Percentiles rank a stretch among this genome's conserved stretches.
These are phyloP conservation scores for Dinoponera quadriceps DNA, from an alignment of 1,140 invertebrate genomes.

Conservation along the genomic window DNA sequence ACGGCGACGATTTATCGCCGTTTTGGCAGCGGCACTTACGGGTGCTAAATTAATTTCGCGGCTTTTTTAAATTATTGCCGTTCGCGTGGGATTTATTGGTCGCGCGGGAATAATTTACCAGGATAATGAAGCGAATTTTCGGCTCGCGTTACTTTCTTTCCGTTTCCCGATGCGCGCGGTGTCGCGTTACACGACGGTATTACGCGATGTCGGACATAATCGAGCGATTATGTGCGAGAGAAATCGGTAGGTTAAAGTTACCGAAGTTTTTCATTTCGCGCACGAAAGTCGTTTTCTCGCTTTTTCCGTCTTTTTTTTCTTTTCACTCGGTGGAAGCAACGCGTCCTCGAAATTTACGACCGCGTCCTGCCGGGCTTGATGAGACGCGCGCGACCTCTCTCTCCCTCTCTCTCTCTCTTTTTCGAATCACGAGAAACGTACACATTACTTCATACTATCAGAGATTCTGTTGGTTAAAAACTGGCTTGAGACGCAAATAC, in stretches of 20 bases:
- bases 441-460: too few relatives aligned
- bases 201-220: slow-evolving; percentile 28
- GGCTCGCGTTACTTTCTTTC: not conserved
- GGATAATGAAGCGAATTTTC: slow-evolving; percentile 41
- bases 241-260: not conserved
- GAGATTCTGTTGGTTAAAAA: too few relatives aligned
- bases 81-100: slow-evolving; percentile 42
- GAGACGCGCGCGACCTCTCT: not conserved
- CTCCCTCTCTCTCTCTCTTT: slow-evolving; percentile 4
- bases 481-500: too few relatives aligned
- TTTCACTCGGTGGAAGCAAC: not conserved
- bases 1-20: slow-evolving; percentile 60
- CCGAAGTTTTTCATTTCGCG: not conserved
- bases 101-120: slow-evolving; percentile 38
- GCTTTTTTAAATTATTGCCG: slow-evolving; percentile 60
- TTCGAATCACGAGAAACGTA: too few relatives aligned
- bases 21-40: slow-evolving; percentile 53
- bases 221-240: slow-evolving; percentile 15
- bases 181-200: slow-evolving; percentile 29
- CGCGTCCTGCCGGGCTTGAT: slow-evolving; percentile 2
- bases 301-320: too few relatives aligned
- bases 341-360: slow-evolving; percentile 62
- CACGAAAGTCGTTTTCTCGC: not conserved
- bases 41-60: slow-evolving; percentile 66
- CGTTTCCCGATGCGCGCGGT: not conserved